Percentiles rank a stretch among this genome's conserved stretches.
phyloP scores from a whole-genome alignment of 2,113 vertebrate species.

The Paradoxurus hermaphroditus region DNA sequence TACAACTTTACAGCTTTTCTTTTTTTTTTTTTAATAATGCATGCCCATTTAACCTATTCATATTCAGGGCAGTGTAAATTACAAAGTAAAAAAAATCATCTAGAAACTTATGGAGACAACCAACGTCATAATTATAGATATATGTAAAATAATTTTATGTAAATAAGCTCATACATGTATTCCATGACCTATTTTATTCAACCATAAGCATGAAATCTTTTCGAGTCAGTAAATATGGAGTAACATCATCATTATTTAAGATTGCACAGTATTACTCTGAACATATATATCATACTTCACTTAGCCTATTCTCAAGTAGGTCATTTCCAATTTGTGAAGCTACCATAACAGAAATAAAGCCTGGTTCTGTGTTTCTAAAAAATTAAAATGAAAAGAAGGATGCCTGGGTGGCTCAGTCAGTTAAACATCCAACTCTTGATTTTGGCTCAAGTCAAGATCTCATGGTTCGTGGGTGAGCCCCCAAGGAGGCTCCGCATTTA shows the following conservation, averaged over 20 bases:
- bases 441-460: too few relatives aligned
- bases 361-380: not conserved
- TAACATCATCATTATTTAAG: not conserved
- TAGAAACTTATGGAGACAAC: not conserved
- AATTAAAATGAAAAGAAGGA: not conserved
- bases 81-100: not conserved
- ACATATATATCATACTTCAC: not conserved
- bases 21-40: not conserved
- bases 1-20: not conserved
- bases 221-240: not conserved
- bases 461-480: too few relatives aligned
- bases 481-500: too few relatives aligned
- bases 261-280: not conserved
- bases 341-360: not conserved
- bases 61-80: not conserved
- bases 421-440: too few relatives aligned
- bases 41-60: not conserved
- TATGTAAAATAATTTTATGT: not conserved
- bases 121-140: not conserved
- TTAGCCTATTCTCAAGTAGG: not conserved
- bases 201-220: not conserved
- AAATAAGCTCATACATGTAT: not conserved
- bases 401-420: too few relatives aligned
- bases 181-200: not conserved
- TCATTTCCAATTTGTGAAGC: not conserved